A percentile compares a stretch with the other conserved stretches of the same genome.
Conservation (phyloP, 2,888 invertebrate genomes). For the Drosophila kuntzei region DNA sequence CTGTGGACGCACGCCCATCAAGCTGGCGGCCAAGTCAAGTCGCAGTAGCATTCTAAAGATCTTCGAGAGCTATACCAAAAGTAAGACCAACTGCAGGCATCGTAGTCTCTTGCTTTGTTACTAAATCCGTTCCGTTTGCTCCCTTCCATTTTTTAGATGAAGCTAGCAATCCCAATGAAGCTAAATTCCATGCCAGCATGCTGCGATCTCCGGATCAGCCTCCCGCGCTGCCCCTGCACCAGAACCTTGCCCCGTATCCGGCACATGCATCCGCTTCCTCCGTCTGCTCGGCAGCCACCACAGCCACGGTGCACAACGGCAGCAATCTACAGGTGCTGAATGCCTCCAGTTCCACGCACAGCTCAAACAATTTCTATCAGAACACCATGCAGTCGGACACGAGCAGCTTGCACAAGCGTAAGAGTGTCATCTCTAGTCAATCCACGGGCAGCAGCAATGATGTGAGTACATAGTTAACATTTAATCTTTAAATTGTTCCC, state of each 20-base stretch:
- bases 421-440: conserved; percentile 86
- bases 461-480: conserved; percentile 65
- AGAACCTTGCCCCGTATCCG: conserved; percentile 75
- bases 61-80: conserved; percentile 89
- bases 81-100: conserved; percentile 72
- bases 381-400: conserved; percentile 86
- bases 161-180: conserved; percentile 84
- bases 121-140: conserved; percentile 30
- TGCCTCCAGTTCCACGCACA: conserved; percentile 85
- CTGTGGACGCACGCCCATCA: conserved; percentile 93
- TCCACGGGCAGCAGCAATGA: conserved; percentile 86
- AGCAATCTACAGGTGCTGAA: conserved; percentile 82
- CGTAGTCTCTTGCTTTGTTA: conserved; percentile 52
- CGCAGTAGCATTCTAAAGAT: conserved; percentile 93
- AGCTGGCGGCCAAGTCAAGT: conserved; percentile 96
- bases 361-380: conserved; percentile 86
- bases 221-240: conserved; percentile 82
- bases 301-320: conserved; percentile 82
- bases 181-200: conserved; percentile 85
- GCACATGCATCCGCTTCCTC: conserved; percentile 81
- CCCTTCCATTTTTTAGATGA: conserved; percentile 75
- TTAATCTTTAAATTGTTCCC: background rate
- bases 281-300: conserved; percentile 83
- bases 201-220: conserved; percentile 85
- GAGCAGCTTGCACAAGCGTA: conserved; percentile 85